Evolutionary conservation across 2,888 invertebrate genomes (phyloP).

Genomic region (Limnephilus rhombicus): DNA sequence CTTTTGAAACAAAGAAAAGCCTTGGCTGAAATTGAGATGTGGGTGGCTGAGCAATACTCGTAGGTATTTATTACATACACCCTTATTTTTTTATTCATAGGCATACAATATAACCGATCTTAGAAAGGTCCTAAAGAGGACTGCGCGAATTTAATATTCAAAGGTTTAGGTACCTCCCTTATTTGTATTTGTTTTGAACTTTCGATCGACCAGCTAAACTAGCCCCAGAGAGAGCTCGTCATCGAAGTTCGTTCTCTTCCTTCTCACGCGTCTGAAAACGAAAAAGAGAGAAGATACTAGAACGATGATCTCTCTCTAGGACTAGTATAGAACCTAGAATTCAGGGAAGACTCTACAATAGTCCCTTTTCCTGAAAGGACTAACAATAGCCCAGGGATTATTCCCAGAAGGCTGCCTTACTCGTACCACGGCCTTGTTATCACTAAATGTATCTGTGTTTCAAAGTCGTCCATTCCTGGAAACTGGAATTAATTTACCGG

Average conservation of each 20-base stretch:
- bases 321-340: background rate
- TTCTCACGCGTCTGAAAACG: too few species aligned
- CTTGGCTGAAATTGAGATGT: background rate
- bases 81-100: background rate
- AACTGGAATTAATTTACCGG: conserved; percentile 27
- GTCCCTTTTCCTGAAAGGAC: conserved; percentile 18
- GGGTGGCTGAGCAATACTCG: background rate
- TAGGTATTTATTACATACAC: background rate
- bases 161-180: background rate
- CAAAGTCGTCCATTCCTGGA: conserved; percentile 16
- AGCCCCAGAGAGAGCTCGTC: too few species aligned
- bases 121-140: background rate
- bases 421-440: conserved; percentile 4
- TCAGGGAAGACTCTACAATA: background rate
- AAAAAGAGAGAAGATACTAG: too few species aligned
- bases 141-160: background rate
- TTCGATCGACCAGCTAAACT: background rate
- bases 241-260: too few species aligned
- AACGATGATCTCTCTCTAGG: too few species aligned
- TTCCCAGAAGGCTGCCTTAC: conserved; percentile 17
- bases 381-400: conserved; percentile 31
- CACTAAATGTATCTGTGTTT: conserved; percentile 25
- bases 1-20: background rate
- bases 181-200: background rate
- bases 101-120: background rate